phyloP scores from a whole-genome alignment of 2,888 invertebrate genomes.

The Octonoba sinensis region DNA sequence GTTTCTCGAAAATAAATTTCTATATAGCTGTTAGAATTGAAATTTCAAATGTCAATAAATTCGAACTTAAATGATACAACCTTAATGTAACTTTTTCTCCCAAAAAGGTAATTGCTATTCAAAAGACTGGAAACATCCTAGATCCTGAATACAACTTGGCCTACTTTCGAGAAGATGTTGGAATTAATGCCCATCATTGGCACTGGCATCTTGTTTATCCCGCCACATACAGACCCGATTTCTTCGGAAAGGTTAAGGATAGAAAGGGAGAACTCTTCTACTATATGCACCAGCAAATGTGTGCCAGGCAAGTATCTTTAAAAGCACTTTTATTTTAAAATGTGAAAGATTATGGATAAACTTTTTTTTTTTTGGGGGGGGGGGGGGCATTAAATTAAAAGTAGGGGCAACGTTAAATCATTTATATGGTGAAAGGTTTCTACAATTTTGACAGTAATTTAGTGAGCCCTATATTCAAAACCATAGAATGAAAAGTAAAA shows the following conservation, averaged over 20 bases:
- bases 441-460: no score
- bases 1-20: no score
- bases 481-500: no score
- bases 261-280: constrained; percentile 78
- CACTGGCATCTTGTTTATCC: constrained; percentile 77
- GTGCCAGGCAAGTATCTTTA: constrained; percentile 67
- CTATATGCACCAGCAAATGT: constrained; percentile 75
- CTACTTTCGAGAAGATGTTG: constrained; percentile 82
- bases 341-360: neutral
- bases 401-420: no score
- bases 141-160: constrained; percentile 82
- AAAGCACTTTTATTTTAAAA: neutral
- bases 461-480: no score
- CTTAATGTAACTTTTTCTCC: no score
- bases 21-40: no score
- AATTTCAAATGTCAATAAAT: no score
- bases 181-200: constrained; percentile 78
- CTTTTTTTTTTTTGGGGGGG: neutral
- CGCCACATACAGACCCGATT: constrained; percentile 76
- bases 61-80: no score
- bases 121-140: constrained; percentile 80
- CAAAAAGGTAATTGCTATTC: constrained; percentile 63
- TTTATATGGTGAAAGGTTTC: no score
- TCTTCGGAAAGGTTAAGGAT: constrained; percentile 75
- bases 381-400: no score